phyloP scores from a whole-genome alignment of 2,888 invertebrate species.

The Gnatocerus cornutus region DNA sequence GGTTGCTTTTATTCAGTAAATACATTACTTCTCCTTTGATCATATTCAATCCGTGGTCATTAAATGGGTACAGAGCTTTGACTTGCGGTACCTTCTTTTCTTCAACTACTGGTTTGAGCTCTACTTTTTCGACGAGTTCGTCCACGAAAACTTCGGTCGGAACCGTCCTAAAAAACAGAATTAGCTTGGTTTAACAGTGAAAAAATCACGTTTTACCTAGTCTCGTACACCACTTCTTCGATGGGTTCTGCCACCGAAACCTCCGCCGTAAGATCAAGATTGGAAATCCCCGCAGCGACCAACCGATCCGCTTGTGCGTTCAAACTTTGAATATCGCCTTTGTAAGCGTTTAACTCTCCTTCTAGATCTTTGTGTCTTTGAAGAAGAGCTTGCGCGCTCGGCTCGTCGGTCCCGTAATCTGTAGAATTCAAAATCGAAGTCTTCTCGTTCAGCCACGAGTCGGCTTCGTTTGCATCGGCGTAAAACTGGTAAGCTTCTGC shows the following conservation, averaged over 20 bases:
- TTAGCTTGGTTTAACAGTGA: not conserved
- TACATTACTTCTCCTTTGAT: conserved; percentile 93
- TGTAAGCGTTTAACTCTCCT: conserved; percentile 91
- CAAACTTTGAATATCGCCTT: conserved; percentile 86
- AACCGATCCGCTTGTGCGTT: conserved; percentile 86
- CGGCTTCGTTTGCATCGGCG: conserved; percentile 97
- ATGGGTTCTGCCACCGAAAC: conserved; percentile 76
- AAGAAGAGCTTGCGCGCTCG: conserved; percentile 89
- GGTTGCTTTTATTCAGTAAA: conserved; percentile 94
- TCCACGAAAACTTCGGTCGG: conserved; percentile 96
- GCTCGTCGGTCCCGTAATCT: conserved; percentile 94
- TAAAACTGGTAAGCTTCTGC: conserved; percentile 97
- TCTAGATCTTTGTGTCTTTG: conserved; percentile 90
- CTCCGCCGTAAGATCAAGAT: conserved; percentile 78
- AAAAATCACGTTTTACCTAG: not conserved
- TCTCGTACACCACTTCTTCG: conserved; percentile 77
- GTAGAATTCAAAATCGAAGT: conserved; percentile 90
- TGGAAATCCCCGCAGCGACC: conserved; percentile 83
- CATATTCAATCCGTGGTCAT: conserved; percentile 94
- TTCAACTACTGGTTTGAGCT: conserved; percentile 90
- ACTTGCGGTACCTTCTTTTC: conserved; percentile 92
- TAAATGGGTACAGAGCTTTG: conserved; percentile 90
- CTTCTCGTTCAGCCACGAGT: conserved; percentile 98
- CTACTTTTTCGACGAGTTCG: conserved; percentile 88
- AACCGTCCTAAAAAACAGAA: conserved; percentile 73